phyloP scores from a whole-genome alignment of 1,140 invertebrate genomes.

The Drosophila suzukii region DNA sequence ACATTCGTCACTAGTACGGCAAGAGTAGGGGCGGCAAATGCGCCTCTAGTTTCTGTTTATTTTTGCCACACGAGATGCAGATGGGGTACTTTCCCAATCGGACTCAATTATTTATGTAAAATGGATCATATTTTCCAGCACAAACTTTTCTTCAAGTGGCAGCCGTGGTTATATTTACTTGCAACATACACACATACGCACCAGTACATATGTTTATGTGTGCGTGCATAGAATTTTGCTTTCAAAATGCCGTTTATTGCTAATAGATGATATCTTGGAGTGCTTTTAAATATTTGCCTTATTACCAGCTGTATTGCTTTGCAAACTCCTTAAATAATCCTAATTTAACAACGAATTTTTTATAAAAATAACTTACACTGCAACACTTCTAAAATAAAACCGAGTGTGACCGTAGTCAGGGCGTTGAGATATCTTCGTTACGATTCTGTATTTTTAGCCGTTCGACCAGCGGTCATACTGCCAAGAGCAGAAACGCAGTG shows the following conservation, averaged over 20 bases:
- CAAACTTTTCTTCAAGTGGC: constrained; percentile 33
- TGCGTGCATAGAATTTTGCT: constrained; percentile 21
- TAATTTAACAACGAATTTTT: not conserved
- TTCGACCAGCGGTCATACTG: not conserved
- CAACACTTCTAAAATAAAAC: constrained; percentile 40
- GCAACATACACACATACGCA: constrained; percentile 34
- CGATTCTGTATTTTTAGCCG: not conserved
- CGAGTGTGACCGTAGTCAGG: constrained; percentile 14
- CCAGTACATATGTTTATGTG: constrained; percentile 2
- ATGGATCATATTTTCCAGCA: constrained; percentile 41
- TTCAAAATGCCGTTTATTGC: not conserved
- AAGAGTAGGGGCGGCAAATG: not conserved
- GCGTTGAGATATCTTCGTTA: not conserved
- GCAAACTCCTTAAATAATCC: not conserved
- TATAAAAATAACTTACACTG: constrained; percentile 44
- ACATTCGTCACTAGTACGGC: not conserved
- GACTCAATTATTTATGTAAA: constrained; percentile 21
- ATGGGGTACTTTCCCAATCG: not conserved
- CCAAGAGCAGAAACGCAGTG: not conserved
- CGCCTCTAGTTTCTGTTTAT: not conserved
- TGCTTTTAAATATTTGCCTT: not conserved
- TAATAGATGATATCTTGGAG: not conserved
- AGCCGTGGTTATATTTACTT: constrained; percentile 34
- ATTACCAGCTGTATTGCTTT: constrained; percentile 1
- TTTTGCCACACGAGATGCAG: not conserved